Evolutionary conservation across 2,113 vertebrate genomes (phyloP).

Genomic region (Seriola dumerili): DNA sequence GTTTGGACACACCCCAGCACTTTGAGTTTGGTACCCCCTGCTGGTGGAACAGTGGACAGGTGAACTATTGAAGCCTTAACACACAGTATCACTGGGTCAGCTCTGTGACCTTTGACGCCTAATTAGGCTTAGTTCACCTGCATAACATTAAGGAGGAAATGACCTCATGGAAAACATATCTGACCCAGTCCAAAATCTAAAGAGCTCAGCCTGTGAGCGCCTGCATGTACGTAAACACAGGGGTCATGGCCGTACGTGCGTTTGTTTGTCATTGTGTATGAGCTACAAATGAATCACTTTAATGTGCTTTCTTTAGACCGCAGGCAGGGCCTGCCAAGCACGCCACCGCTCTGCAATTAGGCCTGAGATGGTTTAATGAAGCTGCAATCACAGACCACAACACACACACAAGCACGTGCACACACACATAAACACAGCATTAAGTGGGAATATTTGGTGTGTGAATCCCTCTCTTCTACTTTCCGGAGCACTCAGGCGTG

Average conservation of each 20-base stretch:
- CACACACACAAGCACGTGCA: not conserved
- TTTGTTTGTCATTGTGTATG: conserved; percentile 39
- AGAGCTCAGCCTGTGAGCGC: not conserved
- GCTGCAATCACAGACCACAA: conserved; percentile 41
- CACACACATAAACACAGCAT: not conserved
- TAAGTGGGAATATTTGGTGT: conserved; percentile 13
- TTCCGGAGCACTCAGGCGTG: not conserved
- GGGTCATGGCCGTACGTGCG: not conserved
- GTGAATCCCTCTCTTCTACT: not conserved
- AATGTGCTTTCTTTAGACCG: conserved; percentile 62
- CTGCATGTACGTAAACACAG: conserved; percentile 5
- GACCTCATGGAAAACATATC: not conserved
- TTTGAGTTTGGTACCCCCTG: conserved; percentile 64
- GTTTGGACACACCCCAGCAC: not conserved
- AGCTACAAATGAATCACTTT: conserved; percentile 54
- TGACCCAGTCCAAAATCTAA: not conserved
- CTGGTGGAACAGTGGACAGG: conserved; percentile 34
- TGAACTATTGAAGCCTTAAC: not conserved
- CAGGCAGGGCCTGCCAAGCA: conserved; percentile 37
- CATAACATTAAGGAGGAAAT: not conserved
- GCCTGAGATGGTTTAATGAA: conserved; percentile 50
- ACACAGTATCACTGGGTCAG: not conserved
- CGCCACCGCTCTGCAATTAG: conserved; percentile 31
- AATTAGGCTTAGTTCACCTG: not conserved
- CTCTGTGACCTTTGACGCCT: not conserved